These are phyloP conservation scores for Merops nubicus DNA, from an alignment of 2,113 vertebrate species.

Conservation along the genomic window DNA sequence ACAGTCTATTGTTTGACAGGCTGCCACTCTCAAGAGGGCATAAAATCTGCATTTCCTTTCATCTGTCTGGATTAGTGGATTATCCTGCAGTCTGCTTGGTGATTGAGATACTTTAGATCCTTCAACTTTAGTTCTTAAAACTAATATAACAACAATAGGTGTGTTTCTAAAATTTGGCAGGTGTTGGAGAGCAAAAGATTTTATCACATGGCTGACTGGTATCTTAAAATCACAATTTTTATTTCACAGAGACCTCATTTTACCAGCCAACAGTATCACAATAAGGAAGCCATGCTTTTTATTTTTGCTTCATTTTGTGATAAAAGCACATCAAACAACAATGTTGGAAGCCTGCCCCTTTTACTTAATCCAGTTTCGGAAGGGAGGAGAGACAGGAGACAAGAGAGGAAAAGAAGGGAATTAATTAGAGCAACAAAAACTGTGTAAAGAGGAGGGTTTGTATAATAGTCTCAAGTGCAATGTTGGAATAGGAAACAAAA, in stretches of 20 bases:
- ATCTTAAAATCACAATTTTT: neutral
- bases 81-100: constrained; percentile 37
- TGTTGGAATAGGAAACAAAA: constrained; percentile 3
- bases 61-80: constrained; percentile 62
- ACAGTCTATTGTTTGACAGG: constrained; percentile 54
- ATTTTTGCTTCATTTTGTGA: constrained; percentile 38
- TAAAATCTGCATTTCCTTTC: constrained; percentile 70
- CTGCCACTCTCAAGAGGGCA: constrained; percentile 52
- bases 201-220: neutral
- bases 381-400: neutral
- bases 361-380: constrained; percentile 50
- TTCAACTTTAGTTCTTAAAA: constrained; percentile 33
- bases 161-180: constrained; percentile 26
- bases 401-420: constrained; percentile 1
- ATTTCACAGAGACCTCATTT: neutral
- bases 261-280: constrained; percentile 7
- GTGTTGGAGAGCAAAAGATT: neutral
- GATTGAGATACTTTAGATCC: constrained; percentile 31
- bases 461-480: constrained; percentile 27
- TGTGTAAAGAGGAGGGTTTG: constrained; percentile 1
- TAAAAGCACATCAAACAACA: constrained; percentile 53
- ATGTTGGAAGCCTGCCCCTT: constrained; percentile 34
- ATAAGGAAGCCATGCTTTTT: neutral
- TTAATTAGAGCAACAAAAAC: constrained; percentile 38
- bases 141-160: constrained; percentile 47